Evolutionary conservation across 1,140 invertebrate species (phyloP).

Genomic region (Caenorhabditis inopinata): DNA sequence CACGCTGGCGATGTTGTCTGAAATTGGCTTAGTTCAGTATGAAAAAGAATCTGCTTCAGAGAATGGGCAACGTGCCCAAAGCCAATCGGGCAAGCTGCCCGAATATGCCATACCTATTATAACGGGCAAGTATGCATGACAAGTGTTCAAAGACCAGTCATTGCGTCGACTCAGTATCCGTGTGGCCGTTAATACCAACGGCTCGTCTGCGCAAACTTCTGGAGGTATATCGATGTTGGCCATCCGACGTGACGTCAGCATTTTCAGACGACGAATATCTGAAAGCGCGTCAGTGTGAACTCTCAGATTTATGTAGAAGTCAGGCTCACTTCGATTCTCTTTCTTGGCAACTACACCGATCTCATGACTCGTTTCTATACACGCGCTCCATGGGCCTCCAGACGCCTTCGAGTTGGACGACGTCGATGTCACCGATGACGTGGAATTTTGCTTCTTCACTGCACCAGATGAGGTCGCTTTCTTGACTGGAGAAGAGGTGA

Average conservation of each 20-base stretch:
- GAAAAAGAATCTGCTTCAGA: too few relatives aligned
- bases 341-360: neutral
- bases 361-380: neutral
- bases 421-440: neutral
- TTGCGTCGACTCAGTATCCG: conserved; percentile 1
- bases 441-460: neutral
- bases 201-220: neutral
- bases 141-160: conserved; percentile 5
- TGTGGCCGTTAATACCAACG: neutral
- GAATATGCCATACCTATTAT: conserved; percentile 19
- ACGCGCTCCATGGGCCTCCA: neutral
- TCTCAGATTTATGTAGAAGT: too few relatives aligned
- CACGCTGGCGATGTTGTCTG: neutral
- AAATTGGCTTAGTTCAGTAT: neutral
- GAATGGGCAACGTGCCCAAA: too few relatives aligned
- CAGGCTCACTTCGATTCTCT: neutral
- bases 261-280: neutral
- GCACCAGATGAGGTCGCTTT: too few relatives aligned
- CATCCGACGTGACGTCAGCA: neutral
- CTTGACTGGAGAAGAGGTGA: neutral
- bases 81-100: neutral
- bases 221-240: neutral
- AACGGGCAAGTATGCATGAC: neutral
- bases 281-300: neutral
- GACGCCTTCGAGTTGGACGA: neutral